Evolutionary conservation across 2,888 invertebrate species (phyloP).

Genomic region (Drosophila austrosaltans): DNA sequence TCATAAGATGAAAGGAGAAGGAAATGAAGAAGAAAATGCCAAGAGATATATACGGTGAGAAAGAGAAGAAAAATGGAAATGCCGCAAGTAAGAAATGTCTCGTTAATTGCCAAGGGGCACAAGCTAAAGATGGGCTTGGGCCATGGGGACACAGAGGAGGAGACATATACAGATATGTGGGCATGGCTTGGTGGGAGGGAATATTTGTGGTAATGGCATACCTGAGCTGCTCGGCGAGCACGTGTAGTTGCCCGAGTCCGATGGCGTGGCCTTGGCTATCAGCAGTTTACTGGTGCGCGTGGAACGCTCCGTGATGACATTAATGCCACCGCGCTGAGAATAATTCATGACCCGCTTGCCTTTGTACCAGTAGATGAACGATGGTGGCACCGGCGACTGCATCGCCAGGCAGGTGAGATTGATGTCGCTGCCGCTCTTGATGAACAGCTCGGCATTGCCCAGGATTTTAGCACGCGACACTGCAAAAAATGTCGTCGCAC

Average conservation of each 20-base stretch:
- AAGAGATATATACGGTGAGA: too few relatives aligned
- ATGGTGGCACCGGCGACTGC: slow-evolving; percentile 88
- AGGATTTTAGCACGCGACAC: slow-evolving; percentile 95
- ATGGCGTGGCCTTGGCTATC: slow-evolving; percentile 92
- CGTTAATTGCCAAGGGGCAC: slow-evolving; percentile 61
- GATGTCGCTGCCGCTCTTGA: slow-evolving; percentile 96
- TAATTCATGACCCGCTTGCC: slow-evolving; percentile 93
- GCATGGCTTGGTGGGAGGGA: background rate
- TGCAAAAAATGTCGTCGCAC: slow-evolving; percentile 81
- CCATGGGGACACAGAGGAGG: slow-evolving; percentile 38
- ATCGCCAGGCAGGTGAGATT: slow-evolving; percentile 95
- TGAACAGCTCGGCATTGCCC: slow-evolving; percentile 93
- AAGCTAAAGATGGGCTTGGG: slow-evolving; percentile 8
- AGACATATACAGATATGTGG: slow-evolving; percentile 48
- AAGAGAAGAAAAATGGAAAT: slow-evolving; percentile 37
- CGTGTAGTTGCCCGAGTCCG: slow-evolving; percentile 95
- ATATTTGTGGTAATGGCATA: slow-evolving; percentile 64
- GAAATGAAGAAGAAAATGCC: too few relatives aligned
- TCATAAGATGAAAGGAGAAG: slow-evolving; percentile 57
- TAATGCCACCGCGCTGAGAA: slow-evolving; percentile 93
- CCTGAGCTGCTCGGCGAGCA: slow-evolving; percentile 92
- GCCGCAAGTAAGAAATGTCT: slow-evolving; percentile 59
- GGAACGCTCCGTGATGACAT: slow-evolving; percentile 94
- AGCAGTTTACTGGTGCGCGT: slow-evolving; percentile 93
- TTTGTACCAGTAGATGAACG: slow-evolving; percentile 94